Base-by-base conservation (phyloP, 1,140 invertebrate genomes). In the Harpegnathos saltator region DNA sequence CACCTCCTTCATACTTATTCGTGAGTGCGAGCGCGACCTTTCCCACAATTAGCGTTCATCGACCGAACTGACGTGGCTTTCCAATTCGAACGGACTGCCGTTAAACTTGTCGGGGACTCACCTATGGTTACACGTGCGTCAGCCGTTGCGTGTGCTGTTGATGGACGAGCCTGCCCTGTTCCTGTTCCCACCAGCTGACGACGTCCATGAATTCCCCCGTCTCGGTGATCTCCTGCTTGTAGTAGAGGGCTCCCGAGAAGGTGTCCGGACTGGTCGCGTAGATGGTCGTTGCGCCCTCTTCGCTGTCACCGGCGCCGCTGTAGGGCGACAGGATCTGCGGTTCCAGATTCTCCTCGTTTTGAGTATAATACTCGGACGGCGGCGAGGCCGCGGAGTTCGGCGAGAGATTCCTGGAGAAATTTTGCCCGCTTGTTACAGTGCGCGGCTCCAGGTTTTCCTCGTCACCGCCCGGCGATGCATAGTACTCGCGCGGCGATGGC, bases 171-270 rank as follows among this genome's bases (percentile, higher is more conserved):
- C 92, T 89, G 65, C 90, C 92, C 88, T 95, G 95, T 90, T 95
- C 95, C 89, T 96, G 95, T 94, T 96, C 95, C 95, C 95, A 97
- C 96, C 96, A 96, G 82, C 95, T 96, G 73, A 96, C 95, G 50
- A 96, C 96, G 90, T 96, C 96, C 87, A 97, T 94, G 50, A 96
- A 94, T 87, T 96, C 96, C 83, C 96, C 95, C 62, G 96, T 95
- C 85, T 96, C 96, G n/a, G 95, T 94, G 85, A 95, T 95, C 90
- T 96, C 94, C 66, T 95, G 94, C 80, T 95, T 95, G 87, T 95
- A 95, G 88, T 95, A 95, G 22, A 95, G 89, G 38, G 94, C 92
- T 1, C 92, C 92, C 26, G 92, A 89, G 83, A 95, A 94, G 58
- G 91, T 89, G 73, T 94, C 92, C 52, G 93, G 92, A 71, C 92